phyloP scores from a whole-genome alignment of 1,140 invertebrate species.

The Cecropterus lyciades region DNA sequence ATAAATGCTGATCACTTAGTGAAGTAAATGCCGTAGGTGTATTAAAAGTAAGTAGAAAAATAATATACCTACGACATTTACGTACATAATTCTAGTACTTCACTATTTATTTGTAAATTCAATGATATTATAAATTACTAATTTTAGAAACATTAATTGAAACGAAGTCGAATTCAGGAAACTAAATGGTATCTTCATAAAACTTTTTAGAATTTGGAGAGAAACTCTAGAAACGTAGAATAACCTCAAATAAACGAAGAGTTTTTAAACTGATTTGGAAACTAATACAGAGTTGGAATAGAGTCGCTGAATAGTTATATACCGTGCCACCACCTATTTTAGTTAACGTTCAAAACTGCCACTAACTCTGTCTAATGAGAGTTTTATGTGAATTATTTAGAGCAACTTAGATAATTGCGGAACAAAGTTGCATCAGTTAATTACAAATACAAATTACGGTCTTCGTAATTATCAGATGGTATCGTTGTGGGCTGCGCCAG shows the following conservation, averaged over 20 bases:
- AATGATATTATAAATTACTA: too few relatives aligned
- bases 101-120: too few relatives aligned
- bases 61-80: too few relatives aligned
- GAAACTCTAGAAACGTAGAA: slow-evolving; percentile 11
- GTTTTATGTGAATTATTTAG: slow-evolving; percentile 49
- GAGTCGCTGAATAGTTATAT: slow-evolving; percentile 18
- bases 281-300: slow-evolving; percentile 22
- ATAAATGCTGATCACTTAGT: too few relatives aligned
- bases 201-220: slow-evolving; percentile 1
- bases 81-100: too few relatives aligned
- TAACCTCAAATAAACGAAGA: slow-evolving; percentile 21
- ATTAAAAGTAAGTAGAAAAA: too few relatives aligned
- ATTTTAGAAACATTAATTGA: too few relatives aligned
- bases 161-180: too few relatives aligned
- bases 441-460: slow-evolving; percentile 30
- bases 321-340: slow-evolving; percentile 20
- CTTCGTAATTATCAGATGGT: slow-evolving; percentile 24
- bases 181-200: too few relatives aligned
- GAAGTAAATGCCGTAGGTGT: too few relatives aligned
- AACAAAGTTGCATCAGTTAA: slow-evolving; percentile 44
- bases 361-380: slow-evolving; percentile 40
- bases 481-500: slow-evolving; percentile 24
- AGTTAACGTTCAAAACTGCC: slow-evolving; percentile 27
- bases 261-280: slow-evolving; percentile 28
- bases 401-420: slow-evolving; percentile 42